Conservation (phyloP, 2,888 invertebrate species). For the Gastracanthus pulcherrimus region DNA sequence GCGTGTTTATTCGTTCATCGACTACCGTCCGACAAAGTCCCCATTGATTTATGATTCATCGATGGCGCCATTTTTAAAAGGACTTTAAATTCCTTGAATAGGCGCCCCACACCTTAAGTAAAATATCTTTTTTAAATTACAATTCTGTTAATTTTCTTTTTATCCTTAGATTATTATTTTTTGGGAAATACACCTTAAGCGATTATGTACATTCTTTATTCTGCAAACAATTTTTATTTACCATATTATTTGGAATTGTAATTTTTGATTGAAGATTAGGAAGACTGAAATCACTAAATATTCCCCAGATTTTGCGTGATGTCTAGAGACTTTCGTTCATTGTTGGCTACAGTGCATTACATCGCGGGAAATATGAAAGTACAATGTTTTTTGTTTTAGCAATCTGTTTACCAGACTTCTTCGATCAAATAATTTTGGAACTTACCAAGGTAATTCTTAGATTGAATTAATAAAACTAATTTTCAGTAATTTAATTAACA, state of each 20-base stretch:
- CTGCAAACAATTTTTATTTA: no score
- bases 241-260: no score
- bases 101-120: not conserved
- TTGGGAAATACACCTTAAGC: no score
- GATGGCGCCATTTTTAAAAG: constrained; percentile 21
- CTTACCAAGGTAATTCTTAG: not conserved
- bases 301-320: not conserved
- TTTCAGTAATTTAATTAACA: not conserved
- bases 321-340: not conserved
- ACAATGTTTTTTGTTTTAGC: not conserved
- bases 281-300: not conserved
- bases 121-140: not conserved
- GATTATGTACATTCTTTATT: no score
- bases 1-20: not conserved
- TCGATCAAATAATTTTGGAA: not conserved
- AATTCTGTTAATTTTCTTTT: not conserved
- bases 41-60: not conserved
- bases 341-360: not conserved
- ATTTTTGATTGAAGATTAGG: not conserved
- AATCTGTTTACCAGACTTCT: not conserved
- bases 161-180: not conserved
- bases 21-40: not conserved
- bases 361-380: not conserved
- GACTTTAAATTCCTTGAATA: not conserved
- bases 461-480: not conserved